Percentiles rank a stretch among this genome's conserved stretches.
Conservation (phyloP, 2,888 invertebrate species). For the Chesias legatella region DNA sequence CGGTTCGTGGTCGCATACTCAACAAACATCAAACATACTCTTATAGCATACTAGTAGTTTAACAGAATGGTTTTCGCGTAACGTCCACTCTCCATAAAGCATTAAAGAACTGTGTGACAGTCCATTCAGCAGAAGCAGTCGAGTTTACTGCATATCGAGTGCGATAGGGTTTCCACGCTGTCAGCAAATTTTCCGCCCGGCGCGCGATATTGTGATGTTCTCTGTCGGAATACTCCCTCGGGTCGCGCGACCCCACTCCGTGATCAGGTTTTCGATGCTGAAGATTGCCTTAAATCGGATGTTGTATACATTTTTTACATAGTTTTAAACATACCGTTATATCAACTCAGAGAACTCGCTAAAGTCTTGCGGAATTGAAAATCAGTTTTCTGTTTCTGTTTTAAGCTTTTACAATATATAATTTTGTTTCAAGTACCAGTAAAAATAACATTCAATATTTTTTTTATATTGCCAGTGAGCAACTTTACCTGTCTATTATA, state of each 20-base stretch:
- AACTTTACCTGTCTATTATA: conserved; percentile 15
- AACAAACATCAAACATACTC: too few relatives aligned
- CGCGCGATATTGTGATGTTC: conserved; percentile 32
- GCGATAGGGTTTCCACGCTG: conserved; percentile 24
- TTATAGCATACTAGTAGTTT: too few relatives aligned
- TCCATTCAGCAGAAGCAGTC: conserved; percentile 32
- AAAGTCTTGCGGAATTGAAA: conserved; percentile 4
- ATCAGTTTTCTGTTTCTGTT: conserved; percentile 15
- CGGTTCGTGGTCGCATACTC: too few relatives aligned
- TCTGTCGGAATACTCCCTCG: conserved; percentile 26
- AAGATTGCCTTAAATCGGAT: conserved; percentile 28
- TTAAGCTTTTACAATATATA: too few relatives aligned
- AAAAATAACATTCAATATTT: too few relatives aligned
- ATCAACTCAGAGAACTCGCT: conserved; percentile 1
- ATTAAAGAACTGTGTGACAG: conserved; percentile 10
- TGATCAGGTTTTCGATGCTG: conserved; percentile 26
- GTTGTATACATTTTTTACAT: conserved; percentile 22
- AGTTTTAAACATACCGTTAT: conserved; percentile 9
- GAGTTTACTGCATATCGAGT: conserved; percentile 49
- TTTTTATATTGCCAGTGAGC: conserved; percentile 24
- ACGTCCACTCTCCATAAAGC: neutral
- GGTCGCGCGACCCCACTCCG: conserved; percentile 17
- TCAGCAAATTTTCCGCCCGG: conserved; percentile 35
- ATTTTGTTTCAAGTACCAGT: too few relatives aligned
- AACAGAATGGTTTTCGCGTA: too few relatives aligned